These are phyloP conservation scores for Trididemnum nubilum DNA, from an alignment of 23 tunicate species.

Conservation along the genomic window DNA sequence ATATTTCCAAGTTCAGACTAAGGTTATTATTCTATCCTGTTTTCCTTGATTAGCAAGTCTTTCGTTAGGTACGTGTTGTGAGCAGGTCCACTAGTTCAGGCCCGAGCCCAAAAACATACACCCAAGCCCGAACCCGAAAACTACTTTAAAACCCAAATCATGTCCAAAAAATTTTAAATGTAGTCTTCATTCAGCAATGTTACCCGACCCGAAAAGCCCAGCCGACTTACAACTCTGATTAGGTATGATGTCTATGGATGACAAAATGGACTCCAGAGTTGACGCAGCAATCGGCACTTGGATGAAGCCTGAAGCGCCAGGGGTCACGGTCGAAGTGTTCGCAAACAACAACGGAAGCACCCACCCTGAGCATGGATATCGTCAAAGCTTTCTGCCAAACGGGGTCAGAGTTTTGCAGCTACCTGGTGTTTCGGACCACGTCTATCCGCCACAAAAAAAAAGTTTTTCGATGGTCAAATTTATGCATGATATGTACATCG, in stretches of 20 bases:
- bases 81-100: too few species aligned
- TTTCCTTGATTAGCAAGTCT: too few species aligned
- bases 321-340: slow-evolving; percentile 30
- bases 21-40: too few species aligned
- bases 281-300: slow-evolving; percentile 56
- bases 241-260: slow-evolving; percentile 67
- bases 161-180: too few species aligned
- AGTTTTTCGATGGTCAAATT: slow-evolving; percentile 67
- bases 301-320: slow-evolving; percentile 12
- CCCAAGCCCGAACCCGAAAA: too few species aligned
- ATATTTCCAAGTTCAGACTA: too few species aligned
- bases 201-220: too few species aligned
- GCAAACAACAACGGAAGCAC: slow-evolving; percentile 46
- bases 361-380: neutral
- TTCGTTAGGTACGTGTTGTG: too few species aligned
- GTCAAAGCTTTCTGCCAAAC: neutral
- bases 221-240: too few species aligned
- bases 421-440: slow-evolving; percentile 54
- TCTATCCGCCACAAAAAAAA: slow-evolving; percentile 68
- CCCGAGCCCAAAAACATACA: too few species aligned
- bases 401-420: slow-evolving; percentile 36
- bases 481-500: slow-evolving; percentile 50
- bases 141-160: too few species aligned
- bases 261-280: slow-evolving; percentile 35
- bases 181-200: too few species aligned